These are phyloP conservation scores for Myotis brandtii DNA, from an alignment of 2,113 vertebrate genomes.

Conservation along the genomic window DNA sequence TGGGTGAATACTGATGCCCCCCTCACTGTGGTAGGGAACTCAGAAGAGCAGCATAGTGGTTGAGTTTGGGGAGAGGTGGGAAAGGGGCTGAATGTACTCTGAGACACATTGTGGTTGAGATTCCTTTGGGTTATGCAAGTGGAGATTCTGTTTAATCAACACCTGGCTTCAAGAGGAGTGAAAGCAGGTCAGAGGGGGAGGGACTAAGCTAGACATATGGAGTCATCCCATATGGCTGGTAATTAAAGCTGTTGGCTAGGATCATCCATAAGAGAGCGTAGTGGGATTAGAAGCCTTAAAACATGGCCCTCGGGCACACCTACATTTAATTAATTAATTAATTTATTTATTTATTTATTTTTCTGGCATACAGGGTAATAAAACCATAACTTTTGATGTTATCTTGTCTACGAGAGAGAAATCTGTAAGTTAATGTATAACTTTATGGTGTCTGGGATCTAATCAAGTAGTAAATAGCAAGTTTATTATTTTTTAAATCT, in stretches of 20 bases:
- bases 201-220: not conserved
- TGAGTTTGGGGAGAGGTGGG: not conserved
- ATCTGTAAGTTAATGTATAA: too few relatives aligned
- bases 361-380: too few relatives aligned
- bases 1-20: not conserved
- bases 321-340: not conserved
- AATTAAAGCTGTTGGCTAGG: not conserved
- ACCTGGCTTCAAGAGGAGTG: not conserved
- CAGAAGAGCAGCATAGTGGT: not conserved
- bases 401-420: too few relatives aligned
- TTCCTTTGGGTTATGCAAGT: not conserved
- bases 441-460: too few relatives aligned
- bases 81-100: not conserved
- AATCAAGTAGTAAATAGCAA: too few relatives aligned
- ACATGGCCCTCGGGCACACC: not conserved
- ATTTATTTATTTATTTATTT: not conserved
- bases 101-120: not conserved
- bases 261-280: not conserved
- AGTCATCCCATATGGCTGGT: not conserved
- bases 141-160: slow-evolving; percentile 42
- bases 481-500: too few relatives aligned
- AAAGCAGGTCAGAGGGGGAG: not conserved
- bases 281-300: not conserved
- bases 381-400: too few relatives aligned
- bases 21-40: not conserved